Evolutionary conservation across 2,113 vertebrate genomes (phyloP).

Genomic region (Larimichthys polyactis): DNA sequence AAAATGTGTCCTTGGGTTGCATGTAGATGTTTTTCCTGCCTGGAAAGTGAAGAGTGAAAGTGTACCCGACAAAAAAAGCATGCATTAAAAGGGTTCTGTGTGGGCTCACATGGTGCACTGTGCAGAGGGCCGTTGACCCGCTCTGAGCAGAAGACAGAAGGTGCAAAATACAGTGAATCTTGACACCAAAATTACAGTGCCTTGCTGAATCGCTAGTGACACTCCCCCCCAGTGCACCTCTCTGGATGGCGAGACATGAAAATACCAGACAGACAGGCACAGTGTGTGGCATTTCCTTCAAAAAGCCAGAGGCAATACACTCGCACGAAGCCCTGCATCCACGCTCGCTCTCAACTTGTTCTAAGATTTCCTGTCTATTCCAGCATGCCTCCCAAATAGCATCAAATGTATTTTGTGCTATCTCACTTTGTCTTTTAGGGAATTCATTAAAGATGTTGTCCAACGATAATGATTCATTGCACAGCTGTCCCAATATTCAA

Average conservation of each 20-base stretch:
- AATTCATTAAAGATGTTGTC: not conserved
- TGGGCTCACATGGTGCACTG: not conserved
- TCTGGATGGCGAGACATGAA: not conserved
- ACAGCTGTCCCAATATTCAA: not conserved
- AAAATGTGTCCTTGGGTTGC: not conserved
- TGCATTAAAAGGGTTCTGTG: not conserved
- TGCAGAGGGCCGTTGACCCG: conserved; percentile 3
- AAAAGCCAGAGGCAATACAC: conserved; percentile 15
- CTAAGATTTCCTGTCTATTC: not conserved
- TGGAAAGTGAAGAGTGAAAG: not conserved
- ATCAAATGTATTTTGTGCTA: not conserved
- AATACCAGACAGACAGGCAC: conserved; percentile 15
- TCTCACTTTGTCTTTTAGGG: not conserved
- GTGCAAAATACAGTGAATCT: conserved; percentile 26
- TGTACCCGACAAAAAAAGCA: not conserved
- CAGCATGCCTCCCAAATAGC: not conserved
- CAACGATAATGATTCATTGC: not conserved
- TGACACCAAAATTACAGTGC: conserved; percentile 50
- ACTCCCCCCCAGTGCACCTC: conserved; percentile 8
- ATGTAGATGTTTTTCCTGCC: not conserved
- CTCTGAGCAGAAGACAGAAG: conserved; percentile 10
- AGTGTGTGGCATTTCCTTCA: conserved; percentile 24
- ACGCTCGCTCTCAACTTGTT: not conserved
- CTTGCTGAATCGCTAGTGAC: conserved; percentile 5
- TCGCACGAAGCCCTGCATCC: not conserved